Evolutionary conservation across 2,113 vertebrate species (phyloP), one percentile per base, ranked within the genome.

Genomic region (Microcebus murinus): DNA sequence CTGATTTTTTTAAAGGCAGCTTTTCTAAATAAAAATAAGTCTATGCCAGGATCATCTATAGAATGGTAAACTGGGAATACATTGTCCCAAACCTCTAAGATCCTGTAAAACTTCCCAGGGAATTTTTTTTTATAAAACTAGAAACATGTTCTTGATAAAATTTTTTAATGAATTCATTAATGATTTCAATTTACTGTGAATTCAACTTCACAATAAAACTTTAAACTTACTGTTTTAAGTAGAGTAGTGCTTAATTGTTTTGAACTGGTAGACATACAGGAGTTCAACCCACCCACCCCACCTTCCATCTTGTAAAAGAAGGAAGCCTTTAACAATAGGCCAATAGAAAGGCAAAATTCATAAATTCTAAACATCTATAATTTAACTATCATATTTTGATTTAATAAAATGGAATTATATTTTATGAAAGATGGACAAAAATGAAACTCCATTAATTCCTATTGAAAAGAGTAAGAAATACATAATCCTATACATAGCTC

Each of bases 381-480:
- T 52, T 74, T 82, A 93, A 65, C 45, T 55, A 52, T 1, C 2
- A 68, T 67, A 17, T 48, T 94, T 23, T 23, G 6, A 34, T 0
- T 50, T 3, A 91, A 95, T 71, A 82, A 94, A 94, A 86, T 57
- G 36, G 45, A 74, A 74, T 11, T 31, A 42, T 7, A 70, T 52
- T 85, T 80, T 71, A 68, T 57, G n/a, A 88, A 86, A 70, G 42
- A 96, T 45, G 55, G 9, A 67, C 59, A 94, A 50, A 89, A 88
- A 80, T 63, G 15, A 95, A 97, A 81, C 21, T 82, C 8, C 13
- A 74, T 59, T 90, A 88, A 63, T 93, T 77, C 39, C 31, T 74
- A 1, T 36, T 91, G 61, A 88, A 81, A 87, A 79, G 7, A 4
- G n/a, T 90, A 83, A 97, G 27, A 88, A 68, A 82, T 36, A 34